A percentile compares a stretch with the other conserved stretches of the same genome.
These are phyloP conservation scores for Trichonephila clavata DNA, from an alignment of 1,140 invertebrate genomes.

Conservation along the genomic window DNA sequence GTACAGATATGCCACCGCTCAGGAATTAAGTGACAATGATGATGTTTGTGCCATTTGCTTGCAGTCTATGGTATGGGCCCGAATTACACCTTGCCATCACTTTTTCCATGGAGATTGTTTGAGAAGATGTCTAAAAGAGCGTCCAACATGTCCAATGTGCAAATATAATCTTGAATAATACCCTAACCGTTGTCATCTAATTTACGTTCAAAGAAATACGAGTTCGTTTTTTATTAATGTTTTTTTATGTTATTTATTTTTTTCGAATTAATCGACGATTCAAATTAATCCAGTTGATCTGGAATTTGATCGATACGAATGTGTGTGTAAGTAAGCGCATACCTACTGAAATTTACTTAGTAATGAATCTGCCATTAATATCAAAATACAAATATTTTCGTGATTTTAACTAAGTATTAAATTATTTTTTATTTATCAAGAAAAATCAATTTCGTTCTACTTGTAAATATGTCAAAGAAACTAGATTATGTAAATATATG, in stretches of 20 bases:
- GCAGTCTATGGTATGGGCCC: slow-evolving; percentile 85
- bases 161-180: slow-evolving; percentile 82
- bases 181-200: background rate
- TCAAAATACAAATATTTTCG: too few species aligned
- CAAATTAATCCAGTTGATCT: slow-evolving; percentile 43
- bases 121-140: slow-evolving; percentile 86
- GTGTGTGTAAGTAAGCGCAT: background rate
- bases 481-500: too few species aligned
- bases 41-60: slow-evolving; percentile 90
- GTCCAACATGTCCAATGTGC: slow-evolving; percentile 87
- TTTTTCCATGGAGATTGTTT: slow-evolving; percentile 89
- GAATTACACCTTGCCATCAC: slow-evolving; percentile 89
- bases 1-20: slow-evolving; percentile 85
- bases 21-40: slow-evolving; percentile 85
- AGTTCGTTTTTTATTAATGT: background rate
- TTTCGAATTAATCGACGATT: background rate
- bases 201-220: background rate
- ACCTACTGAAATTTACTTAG: background rate
- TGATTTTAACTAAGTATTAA: too few species aligned
- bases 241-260: slow-evolving; percentile 14
- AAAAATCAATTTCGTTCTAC: too few species aligned
- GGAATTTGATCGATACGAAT: background rate
- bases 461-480: too few species aligned
- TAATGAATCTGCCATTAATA: too few species aligned
- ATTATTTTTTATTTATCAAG: too few species aligned